These are phyloP conservation scores for Pipistrellus nathusii DNA, from an alignment of 2,797 vertebrate species.

Conservation along the genomic window DNA sequence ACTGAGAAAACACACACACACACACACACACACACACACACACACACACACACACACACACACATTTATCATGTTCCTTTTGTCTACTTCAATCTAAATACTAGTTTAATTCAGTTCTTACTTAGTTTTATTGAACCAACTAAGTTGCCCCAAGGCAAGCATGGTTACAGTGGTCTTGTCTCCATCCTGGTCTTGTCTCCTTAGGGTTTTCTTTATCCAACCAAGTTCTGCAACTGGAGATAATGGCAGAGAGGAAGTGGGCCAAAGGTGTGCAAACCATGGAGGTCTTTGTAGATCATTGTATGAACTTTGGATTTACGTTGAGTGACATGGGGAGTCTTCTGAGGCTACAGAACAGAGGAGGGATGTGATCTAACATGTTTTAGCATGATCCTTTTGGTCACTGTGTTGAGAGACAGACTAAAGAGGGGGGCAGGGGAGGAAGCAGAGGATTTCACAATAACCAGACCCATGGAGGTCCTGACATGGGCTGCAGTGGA, in stretches of 20 bases:
- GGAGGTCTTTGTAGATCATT: not conserved
- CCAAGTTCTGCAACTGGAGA: not conserved
- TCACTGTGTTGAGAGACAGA: not conserved
- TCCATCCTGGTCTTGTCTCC: not conserved
- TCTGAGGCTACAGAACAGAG: not conserved
- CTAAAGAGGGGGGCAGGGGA: not conserved
- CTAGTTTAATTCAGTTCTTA: not conserved
- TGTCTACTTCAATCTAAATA: not conserved
- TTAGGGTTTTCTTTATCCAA: not conserved
- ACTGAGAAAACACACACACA: not conserved
- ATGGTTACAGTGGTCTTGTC: not conserved
- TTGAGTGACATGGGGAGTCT: not conserved
- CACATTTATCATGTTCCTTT: not conserved
- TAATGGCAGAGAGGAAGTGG: not conserved
- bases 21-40: no score
- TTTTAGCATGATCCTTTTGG: not conserved
- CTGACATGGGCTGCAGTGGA: not conserved
- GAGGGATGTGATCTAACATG: not conserved
- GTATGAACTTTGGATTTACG: not conserved
- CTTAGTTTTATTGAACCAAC: not conserved
- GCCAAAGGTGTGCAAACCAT: not conserved
- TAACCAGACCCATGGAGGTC: no score
- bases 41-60: no score
- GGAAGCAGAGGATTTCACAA: not conserved
- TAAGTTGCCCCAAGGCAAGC: not conserved